Evolutionary conservation across 2,888 invertebrate genomes (phyloP).

Genomic region (Halictus quadricinctus): DNA sequence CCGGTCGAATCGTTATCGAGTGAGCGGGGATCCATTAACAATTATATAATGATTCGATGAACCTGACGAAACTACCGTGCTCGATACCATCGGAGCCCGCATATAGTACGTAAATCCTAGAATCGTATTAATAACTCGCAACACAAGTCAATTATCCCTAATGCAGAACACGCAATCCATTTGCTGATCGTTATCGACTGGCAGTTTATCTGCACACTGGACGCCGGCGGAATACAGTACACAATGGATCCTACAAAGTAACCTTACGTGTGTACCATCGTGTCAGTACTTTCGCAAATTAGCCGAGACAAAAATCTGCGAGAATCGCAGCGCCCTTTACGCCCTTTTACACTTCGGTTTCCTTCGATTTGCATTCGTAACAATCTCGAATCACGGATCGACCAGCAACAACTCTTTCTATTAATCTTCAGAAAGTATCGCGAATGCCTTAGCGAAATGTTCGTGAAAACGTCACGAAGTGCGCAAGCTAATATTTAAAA

Average conservation of each 20-base stretch:
- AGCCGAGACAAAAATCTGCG: neutral
- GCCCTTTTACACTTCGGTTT: neutral
- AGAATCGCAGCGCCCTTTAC: neutral
- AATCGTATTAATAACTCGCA: conserved; percentile 41
- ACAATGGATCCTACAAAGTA: neutral
- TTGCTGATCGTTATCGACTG: conserved; percentile 39
- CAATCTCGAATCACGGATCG: neutral
- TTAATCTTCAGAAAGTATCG: neutral
- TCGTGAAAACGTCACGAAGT: neutral
- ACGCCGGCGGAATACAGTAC: neutral
- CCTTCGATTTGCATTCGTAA: neutral
- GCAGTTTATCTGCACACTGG: conserved; percentile 25
- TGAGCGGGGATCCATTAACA: neutral
- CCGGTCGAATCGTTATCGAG: neutral
- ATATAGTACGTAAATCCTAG: conserved; percentile 5
- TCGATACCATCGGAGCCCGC: neutral
- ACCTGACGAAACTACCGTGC: neutral
- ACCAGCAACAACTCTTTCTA: neutral
- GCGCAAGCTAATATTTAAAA: neutral
- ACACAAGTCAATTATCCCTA: conserved; percentile 32
- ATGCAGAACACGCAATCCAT: conserved; percentile 15
- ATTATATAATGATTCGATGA: conserved; percentile 2
- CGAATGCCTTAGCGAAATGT: neutral
- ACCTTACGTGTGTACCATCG: neutral
- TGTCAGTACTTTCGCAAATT: neutral